Conservation (phyloP, 2,797 vertebrate species). For the Tangara arthus region DNA sequence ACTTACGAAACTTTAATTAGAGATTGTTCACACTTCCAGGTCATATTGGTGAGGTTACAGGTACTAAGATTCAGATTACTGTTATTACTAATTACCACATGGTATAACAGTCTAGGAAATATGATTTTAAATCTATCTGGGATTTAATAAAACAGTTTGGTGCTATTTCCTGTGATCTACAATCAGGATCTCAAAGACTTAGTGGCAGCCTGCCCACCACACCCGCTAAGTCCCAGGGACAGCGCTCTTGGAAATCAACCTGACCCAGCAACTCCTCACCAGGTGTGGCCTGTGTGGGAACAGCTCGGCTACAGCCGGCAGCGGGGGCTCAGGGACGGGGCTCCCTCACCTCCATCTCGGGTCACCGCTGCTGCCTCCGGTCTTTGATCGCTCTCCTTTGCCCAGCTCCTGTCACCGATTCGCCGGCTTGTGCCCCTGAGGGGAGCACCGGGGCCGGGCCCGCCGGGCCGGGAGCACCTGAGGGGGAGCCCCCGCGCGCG, state of each 20-base stretch:
- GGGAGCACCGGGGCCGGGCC: too few relatives aligned
- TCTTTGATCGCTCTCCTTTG: not conserved
- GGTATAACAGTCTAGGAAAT: not conserved
- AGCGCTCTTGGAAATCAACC: not conserved
- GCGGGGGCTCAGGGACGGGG: fast-evolving
- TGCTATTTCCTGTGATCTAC: not conserved
- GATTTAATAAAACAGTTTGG: not conserved
- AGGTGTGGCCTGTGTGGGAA: not conserved
- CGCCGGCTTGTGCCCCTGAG: too few relatives aligned
- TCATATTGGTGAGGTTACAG: not conserved
- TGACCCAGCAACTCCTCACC: not conserved
- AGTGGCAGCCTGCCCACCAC: not conserved
- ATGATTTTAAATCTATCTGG: not conserved
- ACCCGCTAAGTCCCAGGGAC: not conserved
- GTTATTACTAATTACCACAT: not conserved
- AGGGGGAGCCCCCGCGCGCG: too few relatives aligned
- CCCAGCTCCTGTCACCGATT: fast-evolving
- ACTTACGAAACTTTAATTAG: not conserved
- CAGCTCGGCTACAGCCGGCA: not conserved
- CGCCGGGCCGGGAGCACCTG: too few relatives aligned
- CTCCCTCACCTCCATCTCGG: not conserved
- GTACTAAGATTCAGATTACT: not conserved
- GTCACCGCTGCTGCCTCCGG: not conserved
- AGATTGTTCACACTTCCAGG: not conserved
- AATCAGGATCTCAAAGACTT: not conserved